A percentile compares a stretch with the other conserved stretches of the same genome.
Conservation (phyloP, 2,113 vertebrate genomes). For the Dipodomys stephensi region DNA sequence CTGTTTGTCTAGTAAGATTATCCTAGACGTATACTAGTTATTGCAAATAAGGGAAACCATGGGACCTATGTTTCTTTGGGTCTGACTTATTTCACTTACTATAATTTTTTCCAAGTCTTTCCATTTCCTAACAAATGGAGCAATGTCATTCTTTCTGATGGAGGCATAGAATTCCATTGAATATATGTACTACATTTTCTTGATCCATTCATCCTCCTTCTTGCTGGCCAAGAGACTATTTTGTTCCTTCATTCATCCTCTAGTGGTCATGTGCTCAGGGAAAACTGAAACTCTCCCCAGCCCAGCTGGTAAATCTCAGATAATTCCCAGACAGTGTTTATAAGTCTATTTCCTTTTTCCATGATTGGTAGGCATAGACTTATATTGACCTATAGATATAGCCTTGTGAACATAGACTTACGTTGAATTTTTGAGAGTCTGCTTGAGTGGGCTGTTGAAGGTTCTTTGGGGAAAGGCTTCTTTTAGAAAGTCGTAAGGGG, state of each 20-base stretch:
- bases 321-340: background rate
- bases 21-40: no score
- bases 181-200: no score
- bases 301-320: background rate
- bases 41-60: no score
- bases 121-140: no score
- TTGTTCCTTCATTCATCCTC: background rate
- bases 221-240: background rate
- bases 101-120: no score
- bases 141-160: no score
- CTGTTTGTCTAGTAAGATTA: no score
- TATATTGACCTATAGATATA: background rate
- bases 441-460: background rate
- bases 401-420: no score
- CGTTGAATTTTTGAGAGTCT: no score
- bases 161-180: no score
- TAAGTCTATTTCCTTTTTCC: background rate
- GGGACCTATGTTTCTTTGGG: no score
- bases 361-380: background rate
- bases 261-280: background rate
- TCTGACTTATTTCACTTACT: no score
- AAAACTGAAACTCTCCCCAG: background rate
- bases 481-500: background rate
- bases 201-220: background rate
- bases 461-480: background rate